Evolutionary conservation across 2,113 vertebrate species (phyloP).

Genomic region (Pimephales promelas): DNA sequence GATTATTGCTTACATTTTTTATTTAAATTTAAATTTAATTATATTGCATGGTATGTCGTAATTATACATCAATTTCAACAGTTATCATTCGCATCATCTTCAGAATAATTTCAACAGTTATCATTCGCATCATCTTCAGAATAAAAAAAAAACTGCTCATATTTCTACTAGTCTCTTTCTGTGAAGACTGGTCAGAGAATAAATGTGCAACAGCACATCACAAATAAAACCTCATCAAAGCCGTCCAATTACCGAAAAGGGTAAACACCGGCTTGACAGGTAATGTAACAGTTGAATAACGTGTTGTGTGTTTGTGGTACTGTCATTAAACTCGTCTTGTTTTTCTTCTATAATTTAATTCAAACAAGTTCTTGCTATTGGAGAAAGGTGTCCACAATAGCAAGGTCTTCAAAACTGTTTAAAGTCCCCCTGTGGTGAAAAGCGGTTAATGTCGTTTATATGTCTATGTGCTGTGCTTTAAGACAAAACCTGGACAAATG

Average conservation of each 20-base stretch:
- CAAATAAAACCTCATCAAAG: constrained; percentile 14
- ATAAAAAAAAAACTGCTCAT: not conserved
- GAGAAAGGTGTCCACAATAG: not conserved
- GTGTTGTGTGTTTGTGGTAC: not conserved
- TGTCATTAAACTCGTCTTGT: constrained; percentile 1
- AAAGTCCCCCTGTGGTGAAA: too few relatives aligned
- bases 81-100: too few relatives aligned
- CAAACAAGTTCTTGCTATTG: not conserved
- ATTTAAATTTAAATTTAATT: too few relatives aligned
- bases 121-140: not conserved
- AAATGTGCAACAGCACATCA: not conserved
- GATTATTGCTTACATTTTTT: not conserved
- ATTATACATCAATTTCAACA: not conserved
- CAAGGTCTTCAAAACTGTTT: not conserved
- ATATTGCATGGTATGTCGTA: not conserved
- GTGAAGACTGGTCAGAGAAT: not conserved
- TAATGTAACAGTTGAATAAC: constrained; percentile 63
- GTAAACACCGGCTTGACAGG: constrained; percentile 43
- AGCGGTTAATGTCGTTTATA: too few relatives aligned
- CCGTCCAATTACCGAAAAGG: constrained; percentile 14
- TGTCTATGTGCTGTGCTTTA: too few relatives aligned
- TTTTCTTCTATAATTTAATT: constrained; percentile 38
- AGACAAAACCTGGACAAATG: too few relatives aligned
- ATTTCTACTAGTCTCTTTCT: not conserved
- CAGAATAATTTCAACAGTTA: not conserved